A percentile compares a stretch with the other conserved stretches of the same genome.
These are phyloP conservation scores for Idris sp. DNA, from an alignment of 1,140 invertebrate species.

Conservation along the genomic window DNA sequence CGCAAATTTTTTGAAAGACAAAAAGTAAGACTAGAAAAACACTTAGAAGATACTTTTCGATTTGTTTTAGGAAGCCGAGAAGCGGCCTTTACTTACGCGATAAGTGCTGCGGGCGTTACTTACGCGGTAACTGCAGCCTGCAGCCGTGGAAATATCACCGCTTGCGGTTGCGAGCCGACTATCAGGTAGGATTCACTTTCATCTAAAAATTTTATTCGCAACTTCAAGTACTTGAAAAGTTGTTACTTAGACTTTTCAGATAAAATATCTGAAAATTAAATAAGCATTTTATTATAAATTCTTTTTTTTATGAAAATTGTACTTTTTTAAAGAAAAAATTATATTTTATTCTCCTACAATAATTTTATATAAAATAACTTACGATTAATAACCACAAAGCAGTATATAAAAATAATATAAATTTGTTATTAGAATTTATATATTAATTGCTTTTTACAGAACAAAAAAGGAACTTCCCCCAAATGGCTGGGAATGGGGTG, in stretches of 20 bases:
- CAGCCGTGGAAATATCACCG: slow-evolving; percentile 90
- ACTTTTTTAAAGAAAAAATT: too few relatives aligned
- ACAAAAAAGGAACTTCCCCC: slow-evolving; percentile 72
- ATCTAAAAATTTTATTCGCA: slow-evolving; percentile 22
- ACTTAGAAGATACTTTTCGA: slow-evolving; percentile 18
- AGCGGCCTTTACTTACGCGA: slow-evolving; percentile 94
- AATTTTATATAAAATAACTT: too few relatives aligned
- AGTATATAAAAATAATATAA: too few relatives aligned
- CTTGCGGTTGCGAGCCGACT: slow-evolving; percentile 89
- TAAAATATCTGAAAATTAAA: too few relatives aligned
- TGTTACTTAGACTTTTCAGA: too few relatives aligned
- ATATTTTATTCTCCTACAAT: too few relatives aligned
- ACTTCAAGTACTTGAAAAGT: slow-evolving; percentile 10
- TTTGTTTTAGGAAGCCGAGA: slow-evolving; percentile 88
- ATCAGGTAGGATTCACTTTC: slow-evolving; percentile 69
- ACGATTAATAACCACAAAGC: too few relatives aligned
- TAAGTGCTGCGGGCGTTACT: slow-evolving; percentile 92
- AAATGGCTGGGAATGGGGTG: slow-evolving; percentile 89
- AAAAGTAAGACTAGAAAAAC: slow-evolving; percentile 1
- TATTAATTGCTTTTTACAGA: slow-evolving; percentile 65
- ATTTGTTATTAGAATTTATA: too few relatives aligned
- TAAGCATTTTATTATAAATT: too few relatives aligned
- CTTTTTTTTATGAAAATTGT: too few relatives aligned
- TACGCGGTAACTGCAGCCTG: slow-evolving; percentile 94
- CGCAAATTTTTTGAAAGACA: slow-evolving; percentile 2